phyloP scores from a whole-genome alignment of 2,888 invertebrate species.

The Merodon equestris region DNA sequence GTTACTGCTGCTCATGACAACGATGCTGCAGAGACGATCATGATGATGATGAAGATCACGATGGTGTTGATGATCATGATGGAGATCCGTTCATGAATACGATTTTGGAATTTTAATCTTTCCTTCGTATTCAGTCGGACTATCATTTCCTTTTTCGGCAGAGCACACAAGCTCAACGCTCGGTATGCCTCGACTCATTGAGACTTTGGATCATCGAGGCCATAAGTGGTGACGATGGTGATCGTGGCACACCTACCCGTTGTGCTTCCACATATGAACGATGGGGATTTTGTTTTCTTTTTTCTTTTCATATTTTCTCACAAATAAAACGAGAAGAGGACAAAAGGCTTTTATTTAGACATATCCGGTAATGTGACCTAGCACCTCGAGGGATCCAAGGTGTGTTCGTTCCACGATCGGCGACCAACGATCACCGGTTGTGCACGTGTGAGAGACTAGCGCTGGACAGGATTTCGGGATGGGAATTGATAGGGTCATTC shows the following conservation, averaged over 20 bases:
- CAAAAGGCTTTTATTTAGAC: conserved; percentile 67
- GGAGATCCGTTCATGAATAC: conserved; percentile 57
- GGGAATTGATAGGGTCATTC: conserved; percentile 25
- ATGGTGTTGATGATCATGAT: conserved; percentile 37
- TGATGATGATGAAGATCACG: conserved; percentile 14
- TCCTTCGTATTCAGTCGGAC: conserved; percentile 55
- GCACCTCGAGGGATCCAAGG: conserved; percentile 62
- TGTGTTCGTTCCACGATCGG: conserved; percentile 32
- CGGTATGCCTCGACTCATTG: conserved; percentile 56
- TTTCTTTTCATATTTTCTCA: conserved; percentile 5
- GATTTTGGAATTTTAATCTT: conserved; percentile 63
- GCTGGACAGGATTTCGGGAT: no score
- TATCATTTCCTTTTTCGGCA: conserved; percentile 65
- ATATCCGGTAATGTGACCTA: conserved; percentile 67
- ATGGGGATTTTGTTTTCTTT: conserved; percentile 42
- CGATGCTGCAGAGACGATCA: conserved; percentile 10
- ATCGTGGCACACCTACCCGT: conserved; percentile 55
- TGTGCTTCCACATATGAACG: conserved; percentile 30
- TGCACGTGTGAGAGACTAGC: no score
- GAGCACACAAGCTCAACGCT: conserved; percentile 13
- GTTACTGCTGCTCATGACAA: no score
- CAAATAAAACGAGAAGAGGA: conserved; percentile 52
- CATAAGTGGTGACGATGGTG: conserved; percentile 39
- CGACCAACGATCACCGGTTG: no score
- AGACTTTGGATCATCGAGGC: conserved; percentile 56